Evolutionary conservation across 2,888 invertebrate genomes (phyloP), one percentile per base, ranked within the genome.

Genomic region (Acleris laterana): DNA sequence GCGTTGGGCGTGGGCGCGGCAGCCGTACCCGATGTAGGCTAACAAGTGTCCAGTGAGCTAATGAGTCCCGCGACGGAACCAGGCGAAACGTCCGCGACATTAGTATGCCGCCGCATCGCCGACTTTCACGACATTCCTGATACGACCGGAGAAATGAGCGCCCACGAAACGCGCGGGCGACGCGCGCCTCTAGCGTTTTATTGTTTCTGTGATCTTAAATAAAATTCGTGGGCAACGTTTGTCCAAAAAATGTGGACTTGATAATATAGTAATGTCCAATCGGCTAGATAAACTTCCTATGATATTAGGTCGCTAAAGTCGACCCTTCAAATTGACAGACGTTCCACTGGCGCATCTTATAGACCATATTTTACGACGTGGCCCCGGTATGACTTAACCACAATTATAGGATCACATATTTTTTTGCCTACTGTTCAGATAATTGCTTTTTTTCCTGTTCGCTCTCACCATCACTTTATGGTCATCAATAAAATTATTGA

Each of bases 121-220:
- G 87, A 93, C 93, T 93, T 93, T 93, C 93, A 88, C 91, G 87
- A 89, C 92, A 93, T 93, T 92, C 93, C 89, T 90, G 83, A 81
- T 83, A 83, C 80, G 82, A 79, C 79, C 80, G 86, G 90, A 89
- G 91, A 92, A 90, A 91, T 88, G 89, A 82, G 81, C 81, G 82
- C 83, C 84, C 81, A 83, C 84, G 82, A 85, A 86, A 84, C 83
- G 82, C 82, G 75, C 76, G 75, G 75, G 73, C 76, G 75, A 78
- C 72, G 74, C 70, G 68, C 58, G 68, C 61, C 62, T 73, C 46
- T 55, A 48, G 42, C 55, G 49, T 46, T 46, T 16, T 17, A 16
- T n/a, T 46, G 46, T 16, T 7, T 46, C 13, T 17, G 32, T 32
- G 3, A 32, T 32, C 32, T 7, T 32, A 0, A 9, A 38, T 13